A percentile compares a stretch with the other conserved stretches of the same genome.
phyloP scores from a whole-genome alignment of 2,888 invertebrate genomes.

The Saturnia japonica region DNA sequence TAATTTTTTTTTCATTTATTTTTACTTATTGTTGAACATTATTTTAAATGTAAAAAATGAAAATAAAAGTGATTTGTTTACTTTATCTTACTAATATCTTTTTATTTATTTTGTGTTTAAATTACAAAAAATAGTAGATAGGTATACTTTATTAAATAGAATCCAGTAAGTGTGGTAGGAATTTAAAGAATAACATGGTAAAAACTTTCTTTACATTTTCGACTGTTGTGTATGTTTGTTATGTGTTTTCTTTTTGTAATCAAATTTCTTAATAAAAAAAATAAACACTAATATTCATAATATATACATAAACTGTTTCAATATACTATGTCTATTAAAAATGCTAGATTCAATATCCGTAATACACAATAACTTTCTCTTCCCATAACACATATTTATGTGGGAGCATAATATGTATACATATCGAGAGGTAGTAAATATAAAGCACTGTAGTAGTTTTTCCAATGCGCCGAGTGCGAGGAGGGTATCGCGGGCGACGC shows the following conservation, averaged over 20 bases:
- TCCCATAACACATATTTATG: conserved; percentile 17
- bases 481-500: conserved; percentile 71
- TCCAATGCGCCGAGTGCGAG: conserved; percentile 63
- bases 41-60: too few species aligned
- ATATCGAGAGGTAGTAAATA: conserved; percentile 59
- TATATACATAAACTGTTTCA: neutral
- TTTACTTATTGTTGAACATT: too few species aligned
- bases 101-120: too few species aligned
- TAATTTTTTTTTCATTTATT: too few species aligned
- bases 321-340: neutral
- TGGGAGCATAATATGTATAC: conserved; percentile 34
- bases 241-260: too few species aligned
- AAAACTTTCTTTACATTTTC: neutral
- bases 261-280: neutral
- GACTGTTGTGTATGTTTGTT: neutral
- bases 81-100: too few species aligned
- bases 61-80: too few species aligned
- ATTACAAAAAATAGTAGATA: too few species aligned
- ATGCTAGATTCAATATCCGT: conserved; percentile 12
- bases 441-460: conserved; percentile 70
- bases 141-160: neutral
- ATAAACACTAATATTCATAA: neutral
- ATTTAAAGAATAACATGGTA: neutral
- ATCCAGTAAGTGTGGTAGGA: neutral
- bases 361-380: conserved; percentile 16